Evolutionary conservation across 2,888 invertebrate genomes (phyloP), one percentile per base, ranked within the genome.

Genomic region (Eubasilissa splendida): DNA sequence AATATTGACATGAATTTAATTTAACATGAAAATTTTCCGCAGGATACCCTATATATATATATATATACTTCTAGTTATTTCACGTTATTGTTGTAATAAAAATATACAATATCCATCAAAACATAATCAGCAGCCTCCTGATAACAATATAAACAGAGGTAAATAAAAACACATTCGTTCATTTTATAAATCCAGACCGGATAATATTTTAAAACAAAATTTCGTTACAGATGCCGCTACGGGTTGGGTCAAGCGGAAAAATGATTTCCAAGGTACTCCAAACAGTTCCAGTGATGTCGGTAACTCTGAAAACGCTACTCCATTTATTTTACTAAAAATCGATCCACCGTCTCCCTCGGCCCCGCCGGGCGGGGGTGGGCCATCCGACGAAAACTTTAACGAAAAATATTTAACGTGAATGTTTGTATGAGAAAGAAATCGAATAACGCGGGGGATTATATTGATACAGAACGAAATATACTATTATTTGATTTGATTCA

Each of bases 391-490:
- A 54, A 70, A 54, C 54, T 54, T 14, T 70, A 68, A 66, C 50
- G 68, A 70, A 59, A 77, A 56, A 76, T 70, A 81, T 76, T 82
- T 79, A 71, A 79, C 82, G 76, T 79, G 78, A 79, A 79, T 71
- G 70, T 77, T 73, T 63, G 60, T 42, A 75, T 75, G 75, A 59
- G 68, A 68, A 78, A 60, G 79, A 22, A 82, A 82, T 82, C 71
- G 71, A 76, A 79, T 82, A 73, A 76, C 59, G 66, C 50, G 77
- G 65, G 68, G 60, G 66, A 71, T 78, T 78, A 73, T 63, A 50
- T 70, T 22, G 31, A 22, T 31, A 77, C 70, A 50, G 53, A 70
- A 60, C 71, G 59, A 71, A 78, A 59, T 77, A 31, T 50, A 77
- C 70, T 78, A 60, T 78, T 22, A 78, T 71, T 73, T 3, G 59